phyloP scores from a whole-genome alignment of 2,797 vertebrate genomes.

The Enteromius argenteus region DNA sequence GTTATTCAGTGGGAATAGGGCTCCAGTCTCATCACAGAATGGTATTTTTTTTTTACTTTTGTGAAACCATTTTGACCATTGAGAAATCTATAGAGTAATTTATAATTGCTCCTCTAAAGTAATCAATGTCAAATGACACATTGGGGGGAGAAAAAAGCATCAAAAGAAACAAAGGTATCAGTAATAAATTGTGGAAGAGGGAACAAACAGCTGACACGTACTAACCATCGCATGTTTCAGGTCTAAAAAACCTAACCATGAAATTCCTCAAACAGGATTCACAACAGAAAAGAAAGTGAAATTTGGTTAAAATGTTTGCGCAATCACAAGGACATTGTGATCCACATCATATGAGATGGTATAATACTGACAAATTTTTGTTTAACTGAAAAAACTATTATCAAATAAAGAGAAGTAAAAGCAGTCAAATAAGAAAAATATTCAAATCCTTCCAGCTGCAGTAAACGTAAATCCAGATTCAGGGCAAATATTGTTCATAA shows the following conservation, averaged over 20 bases:
- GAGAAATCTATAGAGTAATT: neutral
- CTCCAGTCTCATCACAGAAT: too few species aligned
- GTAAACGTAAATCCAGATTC: neutral
- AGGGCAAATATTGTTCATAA: neutral
- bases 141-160: neutral
- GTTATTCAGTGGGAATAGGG: too few species aligned
- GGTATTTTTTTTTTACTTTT: too few species aligned
- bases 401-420: neutral
- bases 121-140: neutral
- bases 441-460: neutral
- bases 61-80: too few species aligned
- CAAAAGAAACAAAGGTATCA: neutral
- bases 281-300: neutral
- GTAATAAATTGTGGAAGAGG: neutral
- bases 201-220: neutral
- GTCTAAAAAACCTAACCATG: neutral
- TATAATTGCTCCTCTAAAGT: neutral
- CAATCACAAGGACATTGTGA: neutral
- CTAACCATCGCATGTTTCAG: neutral
- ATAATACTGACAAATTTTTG: neutral
- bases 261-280: neutral
- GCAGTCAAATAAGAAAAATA: neutral
- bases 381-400: neutral
- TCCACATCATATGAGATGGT: neutral
- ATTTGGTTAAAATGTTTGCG: too few species aligned